Evolutionary conservation across 92 coral and sea anemone genomes (phyloP).

Genomic region (Siderastrea siderea): DNA sequence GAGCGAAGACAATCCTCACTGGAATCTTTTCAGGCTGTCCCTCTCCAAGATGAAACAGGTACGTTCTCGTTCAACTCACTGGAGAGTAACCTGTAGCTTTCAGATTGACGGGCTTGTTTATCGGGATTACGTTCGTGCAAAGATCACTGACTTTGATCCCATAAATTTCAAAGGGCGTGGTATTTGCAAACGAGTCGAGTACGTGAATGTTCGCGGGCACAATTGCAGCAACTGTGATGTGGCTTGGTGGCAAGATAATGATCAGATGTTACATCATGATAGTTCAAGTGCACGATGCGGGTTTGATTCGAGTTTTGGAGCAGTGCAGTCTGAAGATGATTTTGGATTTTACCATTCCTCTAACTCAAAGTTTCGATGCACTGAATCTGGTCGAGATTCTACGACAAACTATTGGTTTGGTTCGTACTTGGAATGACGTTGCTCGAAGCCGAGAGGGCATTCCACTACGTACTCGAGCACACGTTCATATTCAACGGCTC

Average conservation of each 20-base stretch:
- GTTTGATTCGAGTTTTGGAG: slow-evolving; percentile 32
- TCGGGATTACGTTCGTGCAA: slow-evolving; percentile 24
- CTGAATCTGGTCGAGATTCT: background rate
- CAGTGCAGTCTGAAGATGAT: slow-evolving; percentile 18
- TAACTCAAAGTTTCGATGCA: slow-evolving; percentile 26
- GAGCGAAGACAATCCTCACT: slow-evolving; percentile 49
- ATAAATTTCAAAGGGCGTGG: slow-evolving; percentile 33
- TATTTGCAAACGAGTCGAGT: slow-evolving; percentile 59
- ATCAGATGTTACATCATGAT: slow-evolving; percentile 27
- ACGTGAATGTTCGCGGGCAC: slow-evolving; percentile 67
- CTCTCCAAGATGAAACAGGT: slow-evolving; percentile 45
- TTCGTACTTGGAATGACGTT: background rate
- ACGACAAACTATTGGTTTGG: slow-evolving; percentile 61
- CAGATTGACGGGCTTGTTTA: slow-evolving; percentile 49
- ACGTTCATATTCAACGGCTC: too few relatives aligned
- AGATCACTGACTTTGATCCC: slow-evolving; percentile 46
- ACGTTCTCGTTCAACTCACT: slow-evolving; percentile 49
- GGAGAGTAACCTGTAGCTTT: slow-evolving; percentile 75
- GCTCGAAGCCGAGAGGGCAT: background rate
- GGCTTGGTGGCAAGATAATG: slow-evolving; percentile 58
- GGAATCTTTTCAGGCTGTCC: slow-evolving; percentile 62
- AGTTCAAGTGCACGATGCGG: slow-evolving; percentile 20
- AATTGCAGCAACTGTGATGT: slow-evolving; percentile 29
- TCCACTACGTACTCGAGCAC: too few relatives aligned
- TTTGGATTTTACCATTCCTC: slow-evolving; percentile 32